These are phyloP conservation scores for Macaria liturata DNA, from an alignment of 2,888 invertebrate species.

Conservation along the genomic window DNA sequence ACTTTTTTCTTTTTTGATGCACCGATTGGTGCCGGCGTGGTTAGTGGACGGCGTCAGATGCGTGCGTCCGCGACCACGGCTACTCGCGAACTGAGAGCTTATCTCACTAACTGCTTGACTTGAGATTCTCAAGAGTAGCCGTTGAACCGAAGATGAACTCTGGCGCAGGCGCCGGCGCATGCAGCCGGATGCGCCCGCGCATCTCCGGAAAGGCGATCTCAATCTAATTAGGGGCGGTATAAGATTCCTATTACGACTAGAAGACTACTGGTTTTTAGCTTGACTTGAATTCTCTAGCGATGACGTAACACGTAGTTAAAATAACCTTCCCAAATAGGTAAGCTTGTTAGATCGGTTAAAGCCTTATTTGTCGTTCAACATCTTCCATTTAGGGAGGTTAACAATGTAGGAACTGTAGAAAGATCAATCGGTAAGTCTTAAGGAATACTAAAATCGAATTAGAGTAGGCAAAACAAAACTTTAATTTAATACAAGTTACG, in stretches of 20 bases:
- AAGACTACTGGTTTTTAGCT: constrained; percentile 14
- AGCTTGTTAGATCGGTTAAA: not conserved
- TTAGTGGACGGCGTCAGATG: constrained; percentile 31
- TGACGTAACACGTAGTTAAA: constrained; percentile 13
- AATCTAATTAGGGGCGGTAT: constrained; percentile 27
- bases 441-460: no score
- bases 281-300: constrained; percentile 49
- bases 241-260: constrained; percentile 16
- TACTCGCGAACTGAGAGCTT: constrained; percentile 58
- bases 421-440: no score
- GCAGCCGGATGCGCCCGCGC: constrained; percentile 27
- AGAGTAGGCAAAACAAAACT: no score
- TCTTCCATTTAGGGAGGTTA: no score
- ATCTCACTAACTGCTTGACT: constrained; percentile 3
- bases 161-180: constrained; percentile 30
- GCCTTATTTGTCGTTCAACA: no score
- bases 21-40: constrained; percentile 40
- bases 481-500: no score
- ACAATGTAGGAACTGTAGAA: no score
- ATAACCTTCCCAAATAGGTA: constrained; percentile 7
- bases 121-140: constrained; percentile 10
- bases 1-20: constrained; percentile 62
- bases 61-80: constrained; percentile 60
- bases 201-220: constrained; percentile 24
- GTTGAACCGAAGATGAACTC: constrained; percentile 33